Evolutionary conservation across 1,140 invertebrate species (phyloP).

Genomic region (Zaprionus inermis): DNA sequence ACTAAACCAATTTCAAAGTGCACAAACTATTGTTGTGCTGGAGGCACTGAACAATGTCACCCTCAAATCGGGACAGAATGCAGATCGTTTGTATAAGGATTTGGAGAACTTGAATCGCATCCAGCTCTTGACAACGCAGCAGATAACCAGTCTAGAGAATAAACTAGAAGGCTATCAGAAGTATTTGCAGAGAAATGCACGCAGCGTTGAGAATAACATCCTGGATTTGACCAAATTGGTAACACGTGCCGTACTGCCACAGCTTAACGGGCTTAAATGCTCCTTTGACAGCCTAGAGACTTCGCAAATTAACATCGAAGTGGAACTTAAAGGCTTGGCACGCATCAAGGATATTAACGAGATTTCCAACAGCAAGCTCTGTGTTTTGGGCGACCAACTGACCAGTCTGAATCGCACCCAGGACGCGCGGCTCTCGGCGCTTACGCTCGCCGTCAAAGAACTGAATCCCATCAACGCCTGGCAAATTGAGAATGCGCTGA

Average conservation of each 20-base stretch:
- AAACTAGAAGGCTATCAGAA: conserved; percentile 62
- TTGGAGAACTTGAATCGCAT: conserved; percentile 26
- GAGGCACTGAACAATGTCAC: conserved; percentile 45
- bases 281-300: conserved; percentile 64
- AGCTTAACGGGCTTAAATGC: conserved; percentile 63
- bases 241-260: conserved; percentile 55
- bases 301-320: conserved; percentile 64
- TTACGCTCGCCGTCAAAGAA: conserved; percentile 39
- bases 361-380: conserved; percentile 49
- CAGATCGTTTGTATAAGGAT: conserved; percentile 37
- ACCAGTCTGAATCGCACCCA: conserved; percentile 55
- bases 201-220: conserved; percentile 51
- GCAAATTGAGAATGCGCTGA: conserved; percentile 56
- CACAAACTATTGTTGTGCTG: conserved; percentile 31
- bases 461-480: conserved; percentile 55
- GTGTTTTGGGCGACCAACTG: conserved; percentile 40
- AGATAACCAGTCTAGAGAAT: conserved; percentile 38
- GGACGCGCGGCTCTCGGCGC: conserved; percentile 25
- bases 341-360: conserved; percentile 49
- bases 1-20: conserved; percentile 17
- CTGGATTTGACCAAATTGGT: conserved; percentile 55
- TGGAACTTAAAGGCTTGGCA: conserved; percentile 52
- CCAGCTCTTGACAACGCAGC: conserved; percentile 47
- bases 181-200: conserved; percentile 48
- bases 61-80: conserved; percentile 22